A percentile compares a stretch with the other conserved stretches of the same genome.
phyloP scores from a whole-genome alignment of 2,113 vertebrate species.

The Saguinus midas region DNA sequence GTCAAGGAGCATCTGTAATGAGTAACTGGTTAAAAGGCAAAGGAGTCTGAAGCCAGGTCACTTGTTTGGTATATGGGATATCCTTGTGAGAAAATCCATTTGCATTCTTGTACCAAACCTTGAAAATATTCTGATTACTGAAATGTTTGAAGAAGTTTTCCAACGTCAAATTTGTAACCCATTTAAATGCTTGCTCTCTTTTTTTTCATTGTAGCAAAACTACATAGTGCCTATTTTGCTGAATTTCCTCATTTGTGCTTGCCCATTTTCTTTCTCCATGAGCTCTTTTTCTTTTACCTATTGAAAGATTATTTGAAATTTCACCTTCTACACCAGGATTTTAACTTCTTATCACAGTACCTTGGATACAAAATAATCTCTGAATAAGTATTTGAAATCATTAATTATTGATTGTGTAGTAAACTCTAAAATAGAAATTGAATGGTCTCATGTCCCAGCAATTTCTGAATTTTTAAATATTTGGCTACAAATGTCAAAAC shows the following conservation, averaged over 20 bases:
- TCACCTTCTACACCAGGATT: not conserved
- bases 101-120: not conserved
- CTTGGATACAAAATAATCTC: not conserved
- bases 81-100: not conserved
- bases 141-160: not conserved
- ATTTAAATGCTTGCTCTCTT: not conserved
- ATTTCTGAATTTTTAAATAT: slow-evolving; percentile 18
- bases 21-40: not conserved
- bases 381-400: slow-evolving; percentile 4
- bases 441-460: not conserved
- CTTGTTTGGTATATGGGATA: not conserved
- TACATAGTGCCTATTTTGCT: not conserved
- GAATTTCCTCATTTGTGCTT: not conserved
- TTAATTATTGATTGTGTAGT: not conserved
- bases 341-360: not conserved
- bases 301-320: slow-evolving; percentile 33
- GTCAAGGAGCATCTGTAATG: not conserved
- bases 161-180: not conserved
- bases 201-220: not conserved
- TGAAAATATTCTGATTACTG: not conserved
- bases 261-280: not conserved
- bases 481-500: not conserved
- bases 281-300: not conserved
- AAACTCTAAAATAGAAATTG: not conserved
- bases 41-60: not conserved